Evolutionary conservation across 2,113 vertebrate species (phyloP).

Genomic region (Platichthys flesus): DNA sequence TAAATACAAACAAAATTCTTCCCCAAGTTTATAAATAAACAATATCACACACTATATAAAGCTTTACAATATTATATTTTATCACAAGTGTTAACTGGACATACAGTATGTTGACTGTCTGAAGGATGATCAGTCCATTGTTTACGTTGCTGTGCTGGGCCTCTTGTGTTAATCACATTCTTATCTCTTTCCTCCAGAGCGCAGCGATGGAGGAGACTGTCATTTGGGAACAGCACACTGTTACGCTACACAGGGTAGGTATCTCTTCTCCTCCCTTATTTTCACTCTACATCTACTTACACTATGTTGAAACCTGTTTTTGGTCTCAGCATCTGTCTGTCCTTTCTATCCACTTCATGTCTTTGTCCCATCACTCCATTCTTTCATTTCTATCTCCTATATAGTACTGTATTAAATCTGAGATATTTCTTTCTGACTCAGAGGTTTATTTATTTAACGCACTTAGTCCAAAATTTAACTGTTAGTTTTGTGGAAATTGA

Average conservation of each 20-base stretch:
- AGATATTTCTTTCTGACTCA: too few species aligned
- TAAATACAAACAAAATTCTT: constrained; percentile 9
- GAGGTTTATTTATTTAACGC: too few species aligned
- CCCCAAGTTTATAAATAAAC: not conserved
- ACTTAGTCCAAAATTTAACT: too few species aligned
- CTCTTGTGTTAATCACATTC: constrained; percentile 22
- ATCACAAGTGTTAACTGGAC: too few species aligned
- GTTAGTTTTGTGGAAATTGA: too few species aligned
- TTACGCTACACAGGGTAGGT: constrained; percentile 98
- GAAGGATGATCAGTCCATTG: not conserved
- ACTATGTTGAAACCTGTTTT: not conserved
- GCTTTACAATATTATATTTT: not conserved
- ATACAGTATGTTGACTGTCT: not conserved
- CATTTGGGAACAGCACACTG: constrained; percentile 99
- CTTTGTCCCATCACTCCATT: constrained; percentile 8
- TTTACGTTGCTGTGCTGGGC: constrained; percentile 1
- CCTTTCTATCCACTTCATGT: not conserved
- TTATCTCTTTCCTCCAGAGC: constrained; percentile 82
- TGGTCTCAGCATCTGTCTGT: not conserved
- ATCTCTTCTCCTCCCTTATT: constrained; percentile 45
- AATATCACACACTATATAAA: not conserved
- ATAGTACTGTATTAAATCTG: too few species aligned
- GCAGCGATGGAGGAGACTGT: constrained; percentile 99
- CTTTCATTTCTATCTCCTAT: too few species aligned
- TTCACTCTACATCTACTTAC: constrained; percentile 15